These are phyloP conservation scores for Promerops cafer DNA, from an alignment of 2,113 vertebrate species.

Conservation along the genomic window DNA sequence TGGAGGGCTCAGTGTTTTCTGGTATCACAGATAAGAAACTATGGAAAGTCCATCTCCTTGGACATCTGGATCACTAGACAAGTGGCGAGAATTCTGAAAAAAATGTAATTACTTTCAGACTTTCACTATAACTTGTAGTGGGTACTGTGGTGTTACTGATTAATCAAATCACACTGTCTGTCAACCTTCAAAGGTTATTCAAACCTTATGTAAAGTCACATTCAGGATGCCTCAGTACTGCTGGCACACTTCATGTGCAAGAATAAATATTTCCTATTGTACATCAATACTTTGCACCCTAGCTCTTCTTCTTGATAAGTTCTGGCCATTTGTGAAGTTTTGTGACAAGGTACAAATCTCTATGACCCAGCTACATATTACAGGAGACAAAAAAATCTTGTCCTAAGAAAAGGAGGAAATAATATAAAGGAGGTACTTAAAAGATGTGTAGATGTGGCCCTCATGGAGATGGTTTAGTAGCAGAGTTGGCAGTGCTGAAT, in stretches of 20 bases:
- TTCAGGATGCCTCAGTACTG: not conserved
- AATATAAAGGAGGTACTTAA: not conserved
- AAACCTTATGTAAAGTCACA: not conserved
- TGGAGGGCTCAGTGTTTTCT: not conserved
- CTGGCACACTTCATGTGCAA: not conserved
- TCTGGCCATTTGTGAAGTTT: accelerated
- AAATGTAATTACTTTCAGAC: not conserved
- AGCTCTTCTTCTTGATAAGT: not conserved
- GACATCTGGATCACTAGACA: not conserved
- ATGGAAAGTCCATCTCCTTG: not conserved
- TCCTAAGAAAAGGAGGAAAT: not conserved
- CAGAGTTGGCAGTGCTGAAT: not conserved
- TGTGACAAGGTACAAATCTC: not conserved
- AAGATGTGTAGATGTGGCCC: not conserved
- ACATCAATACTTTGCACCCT: not conserved
- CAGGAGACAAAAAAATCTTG: not conserved
- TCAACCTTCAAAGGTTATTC: not conserved
- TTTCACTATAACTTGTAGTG: not conserved
- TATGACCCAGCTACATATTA: not conserved
- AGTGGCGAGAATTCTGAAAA: not conserved
- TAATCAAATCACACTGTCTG: not conserved
- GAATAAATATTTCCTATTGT: not conserved
- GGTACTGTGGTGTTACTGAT: not conserved
- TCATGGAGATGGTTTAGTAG: not conserved
- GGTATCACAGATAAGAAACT: not conserved